Base-by-base conservation (phyloP, 2,113 vertebrate genomes). In the Cheirogaleus medius region DNA sequence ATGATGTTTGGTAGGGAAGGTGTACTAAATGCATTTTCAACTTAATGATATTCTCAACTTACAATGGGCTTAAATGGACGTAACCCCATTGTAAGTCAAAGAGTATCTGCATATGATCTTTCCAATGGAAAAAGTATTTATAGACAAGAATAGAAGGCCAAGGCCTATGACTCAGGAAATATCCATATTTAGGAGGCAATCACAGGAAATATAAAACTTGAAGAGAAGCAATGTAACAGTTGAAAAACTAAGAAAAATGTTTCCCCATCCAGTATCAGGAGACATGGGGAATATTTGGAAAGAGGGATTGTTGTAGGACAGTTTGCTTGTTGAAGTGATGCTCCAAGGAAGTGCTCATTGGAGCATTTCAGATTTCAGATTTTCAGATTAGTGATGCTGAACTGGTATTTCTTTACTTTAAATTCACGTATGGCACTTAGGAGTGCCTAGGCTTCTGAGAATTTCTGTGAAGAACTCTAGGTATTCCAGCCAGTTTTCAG, bases 201-300 rank as follows among this genome's bases (percentile, higher is more conserved):
- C 73, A 87, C 64, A 52, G 82, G 83, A 93, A 58, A 78, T 68
- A 58, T 2, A 80, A 87, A 89, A 96, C 74, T 95, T 87, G 64
- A 93, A 93, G 76, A 90, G 42, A 39, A 74, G 32, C 34, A 84
- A 20, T 78, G 14, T 83, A 42, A 71, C 44, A 87, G 13, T 63
- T 78, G 74, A 71, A 66, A 87, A 93, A 73, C 69, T 44, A 64
- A 64, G 76, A 49, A 58, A 87, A 80, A 42, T 42, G 20, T 44
- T 93, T 93, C 47, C 39, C 18, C 5, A 37, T 23, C 56, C 80
- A 23, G 39, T 37, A 37, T 58, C 21, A 73, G 17, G 64, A 94
- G 39, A 34, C 42, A 83, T 23, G 23, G 52, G 23, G 8, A 29
- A 21, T 91, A 58, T 90, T 73, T 58, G 44, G 86, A 21, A 80